Evolutionary conservation across 1,140 invertebrate genomes (phyloP), one percentile per base, ranked within the genome.

Genomic region (Hypsibius dujardini): DNA sequence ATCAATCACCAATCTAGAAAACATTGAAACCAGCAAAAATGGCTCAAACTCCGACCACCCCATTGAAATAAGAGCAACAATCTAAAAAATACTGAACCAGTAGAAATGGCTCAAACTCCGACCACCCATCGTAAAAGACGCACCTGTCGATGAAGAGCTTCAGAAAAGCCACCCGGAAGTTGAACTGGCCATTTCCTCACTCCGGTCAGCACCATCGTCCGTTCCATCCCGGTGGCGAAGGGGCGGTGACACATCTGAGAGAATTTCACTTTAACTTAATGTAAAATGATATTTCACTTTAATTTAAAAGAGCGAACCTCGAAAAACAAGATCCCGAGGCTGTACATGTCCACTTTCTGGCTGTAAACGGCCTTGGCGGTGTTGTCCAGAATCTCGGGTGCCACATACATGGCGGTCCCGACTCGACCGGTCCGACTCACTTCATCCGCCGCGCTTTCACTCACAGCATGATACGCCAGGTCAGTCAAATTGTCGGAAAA

Each of bases 311-410:
- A 42, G 47, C 12, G 7, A 12, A 50, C 42, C 82, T 94, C 90
- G 78, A 93, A 93, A 70, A 93, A 83, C 72, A 93, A 92, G n/a
- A 94, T 88, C 14, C 90, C 90, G 46, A 90, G 79, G 77, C 86
- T 88, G 76, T 93, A 95, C 75, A 95, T 90, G 78, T 98, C 95
- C 7, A 95, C 91, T 85, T 96, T 97, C 83, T 94, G 86, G 82
- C 89, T 90, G 76, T 90, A 90, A 71, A 86, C 84, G 1, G 85
- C 84, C 80, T 88, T 89, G 0, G 82, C 80, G 28, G 80, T 73
- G 84, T 84, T 82, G 1, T 83, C 59, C 40, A 2, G 84, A 28
- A 95, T 80, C 80, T 96, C 93, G 0, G 92, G 92, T 1, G 92
- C 91, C 71, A 90, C 88, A 80, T 98, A 98, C 0, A 96, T 81